Evolutionary conservation across 2,888 invertebrate species (phyloP), one percentile per base, ranked within the genome.

Genomic region (Neria commutata): DNA sequence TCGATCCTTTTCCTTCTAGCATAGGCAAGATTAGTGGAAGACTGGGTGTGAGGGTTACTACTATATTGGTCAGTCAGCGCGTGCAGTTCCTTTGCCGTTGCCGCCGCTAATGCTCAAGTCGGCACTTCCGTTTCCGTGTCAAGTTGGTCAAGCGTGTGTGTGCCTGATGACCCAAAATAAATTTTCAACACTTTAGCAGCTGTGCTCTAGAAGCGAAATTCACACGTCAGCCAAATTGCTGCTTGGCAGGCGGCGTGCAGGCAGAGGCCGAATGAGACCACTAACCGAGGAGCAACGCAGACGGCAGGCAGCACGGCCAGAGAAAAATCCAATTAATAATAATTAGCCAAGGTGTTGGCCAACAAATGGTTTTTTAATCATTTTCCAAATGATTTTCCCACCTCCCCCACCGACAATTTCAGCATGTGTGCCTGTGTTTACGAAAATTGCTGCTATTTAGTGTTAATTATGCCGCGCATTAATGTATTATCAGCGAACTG

Each of bases 291-390:
- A 19, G 14, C 42, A 19, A 19, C 21, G 21, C 54, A 54, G 24
- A 19, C 23, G 52, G 46, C 17, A 53, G 49, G 49, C 24, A 47
- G 33, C 29, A 46, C 33, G 25, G 23, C 50, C n/a, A n/a, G 29
- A 34, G 52, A 23, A 50, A 56, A 55, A 33, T 46, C 56, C 60
- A 55, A 67, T 72, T 69, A 63, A 68, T 67, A 62, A 62, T 62
- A 70, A 72, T 72, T 71, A 69, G 64, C 65, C 47, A 58, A 70
- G 73, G 72, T 73, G 71, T 70, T 69, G 63, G 69, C 63, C 54
- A 54, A 62, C 69, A 78, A 81, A 79, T 81, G 78, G 74, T 68
- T 76, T 81, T 81, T 81, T 81, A 81, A 79, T 81, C 72, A 78
- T 77, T 77, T 72, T 70, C 71, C 70, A 73, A 75, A 73, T 73